phyloP scores from a whole-genome alignment of 1,140 invertebrate genomes.

The Platorchestia sp. region DNA sequence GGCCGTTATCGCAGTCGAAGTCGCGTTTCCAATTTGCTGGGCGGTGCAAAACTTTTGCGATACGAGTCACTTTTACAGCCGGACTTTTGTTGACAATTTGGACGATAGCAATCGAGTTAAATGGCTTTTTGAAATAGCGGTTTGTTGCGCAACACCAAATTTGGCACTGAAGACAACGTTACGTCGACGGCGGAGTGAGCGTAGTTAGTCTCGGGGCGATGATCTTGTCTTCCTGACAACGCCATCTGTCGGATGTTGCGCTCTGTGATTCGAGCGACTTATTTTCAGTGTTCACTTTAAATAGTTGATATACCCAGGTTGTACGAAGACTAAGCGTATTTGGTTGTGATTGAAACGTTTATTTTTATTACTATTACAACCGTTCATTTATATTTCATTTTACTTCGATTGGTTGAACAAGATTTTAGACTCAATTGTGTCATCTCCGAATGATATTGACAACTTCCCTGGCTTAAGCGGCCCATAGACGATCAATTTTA shows the following conservation, averaged over 20 bases:
- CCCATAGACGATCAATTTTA: too few species aligned
- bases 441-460: too few species aligned
- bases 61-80: slow-evolving; percentile 7
- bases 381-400: too few species aligned
- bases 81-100: slow-evolving; percentile 42
- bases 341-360: too few species aligned
- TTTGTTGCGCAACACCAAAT: neutral
- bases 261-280: neutral
- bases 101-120: slow-evolving; percentile 42
- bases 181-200: neutral
- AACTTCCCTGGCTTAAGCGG: too few species aligned
- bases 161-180: neutral
- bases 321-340: too few species aligned
- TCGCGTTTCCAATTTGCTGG: slow-evolving; percentile 29
- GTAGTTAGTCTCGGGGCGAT: neutral
- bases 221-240: neutral
- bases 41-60: slow-evolving; percentile 29
- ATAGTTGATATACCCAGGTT: too few species aligned
- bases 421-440: too few species aligned
- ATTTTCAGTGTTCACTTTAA: neutral
- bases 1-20: slow-evolving; percentile 21
- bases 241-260: neutral
- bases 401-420: too few species aligned
- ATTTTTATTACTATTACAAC: too few species aligned
- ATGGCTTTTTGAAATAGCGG: slow-evolving; percentile 35